Base-by-base conservation (phyloP, 1,140 invertebrate genomes). In the Onthophagus taurus region DNA sequence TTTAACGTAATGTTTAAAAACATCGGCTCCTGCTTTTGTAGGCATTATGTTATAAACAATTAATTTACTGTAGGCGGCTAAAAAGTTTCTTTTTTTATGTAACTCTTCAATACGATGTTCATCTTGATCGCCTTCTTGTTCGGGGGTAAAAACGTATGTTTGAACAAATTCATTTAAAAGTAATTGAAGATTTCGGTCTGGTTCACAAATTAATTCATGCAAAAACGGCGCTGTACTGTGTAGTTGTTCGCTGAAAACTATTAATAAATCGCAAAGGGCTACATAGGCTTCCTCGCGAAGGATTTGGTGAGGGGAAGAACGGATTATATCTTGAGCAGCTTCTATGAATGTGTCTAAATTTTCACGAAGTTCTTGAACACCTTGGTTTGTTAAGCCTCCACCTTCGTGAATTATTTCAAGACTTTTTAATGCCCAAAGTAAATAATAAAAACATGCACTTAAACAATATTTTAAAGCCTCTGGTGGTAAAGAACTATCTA, bases 1-100 rank as follows among this genome's bases (percentile, higher is more conserved):
- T 80, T 92, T 96, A 37, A 97, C 90, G 65, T 98, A 97, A 66
- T 97, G 88, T 65, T 96, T 93, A 64, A 98, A 95, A 44, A 99
- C 87, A 65, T 94, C 89, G 1, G 90, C 85, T 12, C 90, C 92
- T 51, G 85, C 80, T 59, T 85, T 84, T 2, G 93, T 92, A 3
- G 88, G 89, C 57, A 97, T 80, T 48, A 97, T 86, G 64, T 97
- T 97, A 69, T 98, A 97, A 29, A 98, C 89, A 53, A 98, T 87
- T 14, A 99, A 72, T 70, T 99, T 99, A 68, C 92, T 97, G 68
- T 92, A 99, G 34, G 89, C 88, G 2, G 95, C 91, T 34, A 99
- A 70, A 61, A 97, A 93, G 61, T 95, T 97, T 52, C 96, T 74
- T 45, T 90, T 76, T 67, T 97, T 97, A 67, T 97, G 94, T 14